phyloP scores from a whole-genome alignment of 2,888 invertebrate genomes.

The Agapostemon virescens region DNA sequence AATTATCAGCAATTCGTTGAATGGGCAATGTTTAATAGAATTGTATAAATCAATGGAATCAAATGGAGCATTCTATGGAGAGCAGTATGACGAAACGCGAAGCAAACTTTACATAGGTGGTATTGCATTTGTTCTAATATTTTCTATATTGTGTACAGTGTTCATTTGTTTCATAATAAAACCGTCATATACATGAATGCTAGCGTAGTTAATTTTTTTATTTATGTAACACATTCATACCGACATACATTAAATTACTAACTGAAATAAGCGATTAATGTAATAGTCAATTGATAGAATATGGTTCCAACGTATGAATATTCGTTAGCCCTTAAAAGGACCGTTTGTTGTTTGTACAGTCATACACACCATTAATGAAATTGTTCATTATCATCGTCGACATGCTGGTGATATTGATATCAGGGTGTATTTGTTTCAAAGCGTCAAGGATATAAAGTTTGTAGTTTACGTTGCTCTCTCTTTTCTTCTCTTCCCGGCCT shows the following conservation, averaged over 20 bases:
- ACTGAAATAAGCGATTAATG: neutral
- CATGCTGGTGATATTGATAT: conserved; percentile 81
- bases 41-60: conserved; percentile 38
- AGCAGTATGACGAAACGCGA: conserved; percentile 1
- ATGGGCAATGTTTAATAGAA: conserved; percentile 29
- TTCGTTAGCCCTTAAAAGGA: conserved; percentile 65
- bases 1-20: conserved; percentile 5
- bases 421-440: conserved; percentile 82
- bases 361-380: conserved; percentile 73
- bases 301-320: conserved; percentile 21
- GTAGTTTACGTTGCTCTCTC: conserved; percentile 79
- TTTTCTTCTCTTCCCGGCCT: conserved; percentile 77
- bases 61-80: neutral
- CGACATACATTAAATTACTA: neutral
- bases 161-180: conserved; percentile 45
- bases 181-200: conserved; percentile 1
- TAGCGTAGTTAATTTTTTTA: neutral
- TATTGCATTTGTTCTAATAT: conserved; percentile 36
- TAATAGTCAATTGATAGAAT: neutral
- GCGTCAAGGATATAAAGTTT: conserved; percentile 82
- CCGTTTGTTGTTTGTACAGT: conserved; percentile 54
- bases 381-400: conserved; percentile 68
- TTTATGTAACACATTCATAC: neutral
- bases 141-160: conserved; percentile 33
- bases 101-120: conserved; percentile 33